phyloP scores from a whole-genome alignment of 2,888 invertebrate species.

The Scaptomyza flava region DNA sequence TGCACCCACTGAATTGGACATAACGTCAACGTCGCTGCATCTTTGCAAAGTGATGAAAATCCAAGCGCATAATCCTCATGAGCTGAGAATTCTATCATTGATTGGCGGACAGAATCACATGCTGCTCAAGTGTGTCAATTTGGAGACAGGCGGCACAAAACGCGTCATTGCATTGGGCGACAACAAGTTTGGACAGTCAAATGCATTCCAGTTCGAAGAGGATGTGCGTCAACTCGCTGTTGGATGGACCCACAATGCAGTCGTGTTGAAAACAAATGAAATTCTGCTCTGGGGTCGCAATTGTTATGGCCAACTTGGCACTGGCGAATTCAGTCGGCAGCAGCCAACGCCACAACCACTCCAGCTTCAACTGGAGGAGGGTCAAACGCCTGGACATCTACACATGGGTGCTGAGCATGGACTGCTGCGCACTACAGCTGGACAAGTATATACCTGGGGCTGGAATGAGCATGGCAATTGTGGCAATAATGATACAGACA shows the following conservation, averaged over 20 bases:
- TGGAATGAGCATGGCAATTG: slow-evolving; percentile 97
- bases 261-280: slow-evolving; percentile 87
- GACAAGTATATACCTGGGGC: slow-evolving; percentile 91
- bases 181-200: slow-evolving; percentile 92
- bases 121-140: slow-evolving; percentile 71
- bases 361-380: slow-evolving; percentile 55
- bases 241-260: slow-evolving; percentile 92
- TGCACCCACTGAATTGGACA: slow-evolving; percentile 75
- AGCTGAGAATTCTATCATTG: slow-evolving; percentile 86
- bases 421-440: slow-evolving; percentile 88
- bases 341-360: slow-evolving; percentile 77
- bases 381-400: slow-evolving; percentile 66
- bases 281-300: slow-evolving; percentile 93
- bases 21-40: slow-evolving; percentile 79
- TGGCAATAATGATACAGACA: slow-evolving; percentile 86
- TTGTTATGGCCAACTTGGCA: slow-evolving; percentile 91
- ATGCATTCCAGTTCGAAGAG: slow-evolving; percentile 85
- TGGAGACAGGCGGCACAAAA: slow-evolving; percentile 53
- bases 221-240: slow-evolving; percentile 86
- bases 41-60: slow-evolving; percentile 78
- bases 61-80: slow-evolving; percentile 66
- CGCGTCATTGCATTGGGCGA: slow-evolving; percentile 91
- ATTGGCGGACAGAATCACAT: slow-evolving; percentile 93
- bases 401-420: slow-evolving; percentile 92
- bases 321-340: slow-evolving; percentile 79